A percentile compares a stretch with the other conserved stretches of the same genome.
Conservation (phyloP, 2,888 invertebrate species). For the Thera obeliscata region DNA sequence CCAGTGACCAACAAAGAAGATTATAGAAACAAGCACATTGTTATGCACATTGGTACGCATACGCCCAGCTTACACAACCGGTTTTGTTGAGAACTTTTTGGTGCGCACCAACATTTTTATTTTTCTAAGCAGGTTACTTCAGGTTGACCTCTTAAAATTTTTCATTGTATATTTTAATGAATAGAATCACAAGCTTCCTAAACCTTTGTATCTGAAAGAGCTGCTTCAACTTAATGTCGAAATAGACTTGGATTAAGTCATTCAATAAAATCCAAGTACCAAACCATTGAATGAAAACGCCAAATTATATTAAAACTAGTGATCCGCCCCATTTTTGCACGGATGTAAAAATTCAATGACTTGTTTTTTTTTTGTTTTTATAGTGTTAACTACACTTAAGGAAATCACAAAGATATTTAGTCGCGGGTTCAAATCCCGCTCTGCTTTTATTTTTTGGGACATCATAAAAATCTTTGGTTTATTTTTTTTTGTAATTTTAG, state of each 20-base stretch:
- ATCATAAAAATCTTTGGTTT: too few species aligned
- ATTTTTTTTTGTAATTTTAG: too few species aligned
- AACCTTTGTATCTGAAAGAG: background rate
- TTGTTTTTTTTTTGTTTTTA: too few species aligned
- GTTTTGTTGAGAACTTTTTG: background rate
- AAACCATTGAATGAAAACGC: background rate
- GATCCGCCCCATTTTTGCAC: too few species aligned
- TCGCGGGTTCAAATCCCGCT: too few species aligned
- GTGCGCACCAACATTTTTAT: too few species aligned
- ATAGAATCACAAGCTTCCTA: background rate
- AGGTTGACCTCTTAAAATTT: background rate
- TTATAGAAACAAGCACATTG: background rate
- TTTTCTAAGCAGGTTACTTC: too few species aligned
- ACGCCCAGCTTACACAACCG: background rate
- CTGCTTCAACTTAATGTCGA: background rate
- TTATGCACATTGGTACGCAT: too few species aligned
- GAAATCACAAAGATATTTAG: too few species aligned
- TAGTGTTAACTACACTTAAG: too few species aligned
- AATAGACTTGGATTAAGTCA: background rate
- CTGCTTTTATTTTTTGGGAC: too few species aligned
- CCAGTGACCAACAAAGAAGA: background rate
- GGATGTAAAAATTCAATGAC: too few species aligned
- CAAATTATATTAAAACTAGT: background rate
- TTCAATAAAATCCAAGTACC: background rate
- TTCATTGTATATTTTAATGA: background rate